Conservation (phyloP, 2,113 vertebrate species). For the Pollachius pollachius region DNA sequence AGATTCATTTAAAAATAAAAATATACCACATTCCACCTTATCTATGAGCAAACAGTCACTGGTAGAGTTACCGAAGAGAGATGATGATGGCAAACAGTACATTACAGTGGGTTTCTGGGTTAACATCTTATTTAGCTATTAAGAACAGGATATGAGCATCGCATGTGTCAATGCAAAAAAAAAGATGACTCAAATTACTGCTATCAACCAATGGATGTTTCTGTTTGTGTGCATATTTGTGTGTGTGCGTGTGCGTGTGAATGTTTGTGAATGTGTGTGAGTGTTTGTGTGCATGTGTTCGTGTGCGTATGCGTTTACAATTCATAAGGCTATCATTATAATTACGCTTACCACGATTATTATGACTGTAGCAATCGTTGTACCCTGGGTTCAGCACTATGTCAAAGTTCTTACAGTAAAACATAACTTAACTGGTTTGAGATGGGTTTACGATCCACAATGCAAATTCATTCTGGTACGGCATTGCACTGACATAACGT, state of each 20-base stretch:
- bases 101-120: background rate
- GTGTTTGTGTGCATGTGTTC: background rate
- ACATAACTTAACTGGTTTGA: conserved; percentile 37
- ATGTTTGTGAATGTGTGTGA: background rate
- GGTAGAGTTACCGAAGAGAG: too few relatives aligned
- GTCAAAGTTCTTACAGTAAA: conserved; percentile 31
- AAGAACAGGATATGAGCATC: conserved; percentile 42
- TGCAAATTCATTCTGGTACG: background rate
- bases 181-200: conserved; percentile 1
- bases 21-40: too few relatives aligned
- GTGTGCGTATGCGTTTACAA: background rate
- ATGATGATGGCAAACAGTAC: too few relatives aligned
- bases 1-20: too few relatives aligned
- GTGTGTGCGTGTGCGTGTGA: background rate
- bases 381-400: conserved; percentile 38
- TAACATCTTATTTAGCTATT: conserved; percentile 29
- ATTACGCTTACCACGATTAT: conserved; percentile 3
- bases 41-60: too few relatives aligned
- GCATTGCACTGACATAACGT: background rate
- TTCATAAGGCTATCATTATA: background rate
- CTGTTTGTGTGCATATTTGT: background rate
- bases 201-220: background rate
- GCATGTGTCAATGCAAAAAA: conserved; percentile 23
- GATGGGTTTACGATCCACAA: conserved; percentile 20
- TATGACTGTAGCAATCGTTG: conserved; percentile 8